Percentiles rank a stretch among this genome's conserved stretches.
Evolutionary conservation across 2,113 vertebrate genomes (phyloP).

Genomic region (Microtus richardsoni): DNA sequence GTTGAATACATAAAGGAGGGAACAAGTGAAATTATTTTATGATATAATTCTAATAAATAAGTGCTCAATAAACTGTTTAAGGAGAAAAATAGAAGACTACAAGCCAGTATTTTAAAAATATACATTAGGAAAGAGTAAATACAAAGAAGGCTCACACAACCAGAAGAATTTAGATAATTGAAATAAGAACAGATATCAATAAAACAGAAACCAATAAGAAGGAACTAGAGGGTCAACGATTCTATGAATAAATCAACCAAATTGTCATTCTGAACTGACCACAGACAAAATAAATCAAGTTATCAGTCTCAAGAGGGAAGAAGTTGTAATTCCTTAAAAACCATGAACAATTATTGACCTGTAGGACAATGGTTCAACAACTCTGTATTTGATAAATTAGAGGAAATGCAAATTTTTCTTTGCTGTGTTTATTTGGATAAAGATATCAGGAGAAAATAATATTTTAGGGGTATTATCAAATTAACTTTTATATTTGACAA

Average conservation of each 20-base stretch:
- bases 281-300: neutral
- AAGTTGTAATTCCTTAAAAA: neutral
- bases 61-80: neutral
- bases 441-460: neutral
- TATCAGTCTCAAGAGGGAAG: neutral
- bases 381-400: neutral
- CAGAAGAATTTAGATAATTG: neutral
- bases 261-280: neutral
- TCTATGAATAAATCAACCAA: neutral
- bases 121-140: neutral
- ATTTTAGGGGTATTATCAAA: constrained; percentile 14
- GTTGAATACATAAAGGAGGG: neutral
- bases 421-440: neutral
- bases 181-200: neutral
- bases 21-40: neutral
- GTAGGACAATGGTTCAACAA: neutral
- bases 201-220: neutral
- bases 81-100: neutral
- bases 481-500: neutral
- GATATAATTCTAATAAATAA: neutral
- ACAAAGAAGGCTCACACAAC: neutral
- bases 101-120: neutral
- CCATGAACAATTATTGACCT: neutral
- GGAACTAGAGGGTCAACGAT: neutral
- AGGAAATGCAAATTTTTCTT: neutral